Evolutionary conservation across 2,888 invertebrate genomes (phyloP), one percentile per base, ranked within the genome.

Genomic region (Oligia fasciuncula): DNA sequence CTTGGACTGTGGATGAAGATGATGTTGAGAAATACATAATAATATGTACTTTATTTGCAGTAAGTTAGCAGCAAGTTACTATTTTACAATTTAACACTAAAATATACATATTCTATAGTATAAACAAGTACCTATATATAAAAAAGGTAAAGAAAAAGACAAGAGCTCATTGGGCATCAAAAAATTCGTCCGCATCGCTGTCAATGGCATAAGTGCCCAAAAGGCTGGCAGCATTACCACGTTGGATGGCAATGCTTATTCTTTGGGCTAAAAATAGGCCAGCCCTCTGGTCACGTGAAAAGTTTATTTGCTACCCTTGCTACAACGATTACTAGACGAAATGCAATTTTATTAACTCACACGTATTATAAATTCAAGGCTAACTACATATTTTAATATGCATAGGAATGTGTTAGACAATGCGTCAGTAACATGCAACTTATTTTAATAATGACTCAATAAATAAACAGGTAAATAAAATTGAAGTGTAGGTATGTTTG

Each of bases 291-390:
- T 29, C 29, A 29, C 29, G 1, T 29, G 29, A 29, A 29, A 1
- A 29, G 29, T 29, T 29, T 29, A 29, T 66, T 71, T 71, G n/a
- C 51, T n/a, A 67, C 63, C 66, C 54, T 62, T 67, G 62, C 43
- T 40, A 13, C 35, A 62, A 71, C 51, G 76, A 70, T 77, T 63
- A 14, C 49, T 23, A 49, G 49, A 17, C 40, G 35, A 68, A 71
- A 70, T 60, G 17, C n/a, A 66, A 76, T 68, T 65, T 40, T n/a
- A 71, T 40, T 57, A 23, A 75, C 23, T 43, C 66, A 60, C 51
- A 40, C 6, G 11, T 73, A n/a, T 40, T 40, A 67, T 46, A 43
- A 62, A 73, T 73, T 79, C 88, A 87, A 87, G 87, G 83, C 13
- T 69, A 75, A 78, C 67, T 69, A 60, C 69, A 51, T 72, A n/a